phyloP scores from a whole-genome alignment of 2,113 vertebrate genomes.

The Eurypyga helias region DNA sequence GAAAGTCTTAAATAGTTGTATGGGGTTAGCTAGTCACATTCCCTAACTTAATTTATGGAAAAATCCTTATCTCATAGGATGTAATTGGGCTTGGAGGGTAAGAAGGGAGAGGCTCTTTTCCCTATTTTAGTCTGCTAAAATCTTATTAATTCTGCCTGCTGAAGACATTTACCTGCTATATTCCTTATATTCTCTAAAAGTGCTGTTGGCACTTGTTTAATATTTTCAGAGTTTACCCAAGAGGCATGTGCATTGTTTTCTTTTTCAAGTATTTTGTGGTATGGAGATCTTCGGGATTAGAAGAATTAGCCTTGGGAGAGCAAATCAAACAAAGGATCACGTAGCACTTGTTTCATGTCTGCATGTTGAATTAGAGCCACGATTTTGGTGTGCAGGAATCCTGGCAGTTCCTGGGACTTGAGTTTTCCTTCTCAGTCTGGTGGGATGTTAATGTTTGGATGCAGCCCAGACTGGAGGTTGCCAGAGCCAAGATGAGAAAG shows the following conservation, averaged over 20 bases:
- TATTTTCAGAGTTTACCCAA: background rate
- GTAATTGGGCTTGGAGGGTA: background rate
- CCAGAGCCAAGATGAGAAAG: background rate
- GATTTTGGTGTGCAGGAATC: background rate
- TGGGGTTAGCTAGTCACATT: background rate
- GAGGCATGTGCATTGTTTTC: background rate
- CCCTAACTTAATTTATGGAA: background rate
- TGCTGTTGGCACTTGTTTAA: background rate
- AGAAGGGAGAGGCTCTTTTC: background rate
- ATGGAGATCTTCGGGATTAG: background rate
- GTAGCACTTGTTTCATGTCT: background rate
- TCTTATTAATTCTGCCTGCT: background rate
- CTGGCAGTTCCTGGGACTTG: background rate
- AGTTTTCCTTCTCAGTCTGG: background rate
- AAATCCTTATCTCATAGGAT: background rate
- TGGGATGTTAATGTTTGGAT: conserved; percentile 12
- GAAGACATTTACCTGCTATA: background rate
- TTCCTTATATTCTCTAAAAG: background rate
- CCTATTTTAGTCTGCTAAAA: background rate
- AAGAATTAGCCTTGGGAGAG: background rate
- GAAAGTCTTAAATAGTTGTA: background rate
- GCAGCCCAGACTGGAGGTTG: background rate
- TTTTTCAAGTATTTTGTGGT: background rate
- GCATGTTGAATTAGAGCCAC: background rate
- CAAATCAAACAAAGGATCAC: background rate